Evolutionary conservation across 2,888 invertebrate genomes (phyloP), one percentile per base, ranked within the genome.

Genomic region (Morpho deidamia): DNA sequence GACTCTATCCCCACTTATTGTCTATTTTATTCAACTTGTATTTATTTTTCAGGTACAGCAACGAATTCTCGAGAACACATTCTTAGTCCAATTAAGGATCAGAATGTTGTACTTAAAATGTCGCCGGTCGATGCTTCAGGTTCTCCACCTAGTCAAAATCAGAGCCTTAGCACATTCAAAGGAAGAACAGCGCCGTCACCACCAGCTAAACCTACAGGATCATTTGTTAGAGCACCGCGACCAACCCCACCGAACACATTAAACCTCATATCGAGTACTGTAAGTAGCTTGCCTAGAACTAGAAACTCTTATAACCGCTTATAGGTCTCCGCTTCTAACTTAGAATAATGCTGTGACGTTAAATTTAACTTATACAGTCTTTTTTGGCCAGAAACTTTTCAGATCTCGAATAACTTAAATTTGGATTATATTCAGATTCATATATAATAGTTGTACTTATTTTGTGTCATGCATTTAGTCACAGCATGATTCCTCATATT

Each of bases 221-320:
- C 85, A 58, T 82, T 91, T 73, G 81, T 93, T 67, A 81, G 91
- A 76, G 93, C 93, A 48, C 93, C 94, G 23, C 88, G 95, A 71
- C 96, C 96, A 1, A 95, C 95, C 65, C 94, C 96, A 69, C 96
- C 96, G 48, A 96, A 95, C 77, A 96, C 96, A 38, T 83, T 96
- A 60, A 96, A 95, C 83, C 91, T 96, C 68, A 91, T 93, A 70
- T 91, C 91, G 60, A 92, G 91, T 69, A 90, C 90, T 52, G 90
- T 90, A 80, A 86, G 90, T 81, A 61, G 10, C 40, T 41, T 35
- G 38, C 11, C 32, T 41, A 32, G 23, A 48, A 23, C 2, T 14
- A 7, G 8, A 51, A 37, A 47, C 55, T 61, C 51, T 52, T 40
- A 54, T 44, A 34, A n/a, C 42, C 14, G 49, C 49, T 49, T 49